Evolutionary conservation across 2,888 invertebrate genomes (phyloP), one percentile per base, ranked within the genome.

Genomic region (Parnassius mnemosyne): DNA sequence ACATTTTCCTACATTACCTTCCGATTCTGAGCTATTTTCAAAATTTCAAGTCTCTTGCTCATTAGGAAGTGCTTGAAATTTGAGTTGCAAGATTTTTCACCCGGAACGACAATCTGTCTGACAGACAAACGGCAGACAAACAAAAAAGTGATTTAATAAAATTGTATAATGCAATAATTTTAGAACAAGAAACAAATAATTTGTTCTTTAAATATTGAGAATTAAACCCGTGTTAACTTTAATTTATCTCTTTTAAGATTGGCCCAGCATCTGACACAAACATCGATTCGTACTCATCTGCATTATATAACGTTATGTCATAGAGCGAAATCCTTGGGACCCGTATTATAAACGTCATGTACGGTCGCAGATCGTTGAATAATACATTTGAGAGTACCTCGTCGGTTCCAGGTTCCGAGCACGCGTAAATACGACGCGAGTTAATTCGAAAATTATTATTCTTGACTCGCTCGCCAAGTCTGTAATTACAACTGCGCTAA

Each of bases 391-490:
- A 54, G 50, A 58, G 44, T 20, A 54, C 43, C 25, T 25, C 34
- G 43, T 47, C 50, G n/a, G 20, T 20, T 11, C 41, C 49, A 20
- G 50, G 49, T n/a, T 51, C 51, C 46, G 59, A 59, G 47, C 52
- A 61, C 61, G 61, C 46, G 51, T 34, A 55, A 60, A 60, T 60
- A 50, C 53, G 53, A 42, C 61, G 20, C 46, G 16, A 61, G 51
- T 52, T 61, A 56, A 56, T 61, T 49, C 49, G 49, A 20, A 49
- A 34, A 62, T 57, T 53, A 57, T 57, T 62, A 62, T 62, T 62
- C 62, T 43, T 44, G 12, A 7, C 49, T 20, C 57, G 49, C 25
- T 13, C 50, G 41, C 13, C 13, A 25, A 43, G 57, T 49, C 57
- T 57, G 57, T 57, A 57, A 62, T 62, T 62, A 62, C 53, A 49